Percentiles rank a stretch among this genome's conserved stretches.
These are phyloP conservation scores for Chaetorhynchus papuensis DNA, from an alignment of 2,113 vertebrate genomes.

Conservation along the genomic window DNA sequence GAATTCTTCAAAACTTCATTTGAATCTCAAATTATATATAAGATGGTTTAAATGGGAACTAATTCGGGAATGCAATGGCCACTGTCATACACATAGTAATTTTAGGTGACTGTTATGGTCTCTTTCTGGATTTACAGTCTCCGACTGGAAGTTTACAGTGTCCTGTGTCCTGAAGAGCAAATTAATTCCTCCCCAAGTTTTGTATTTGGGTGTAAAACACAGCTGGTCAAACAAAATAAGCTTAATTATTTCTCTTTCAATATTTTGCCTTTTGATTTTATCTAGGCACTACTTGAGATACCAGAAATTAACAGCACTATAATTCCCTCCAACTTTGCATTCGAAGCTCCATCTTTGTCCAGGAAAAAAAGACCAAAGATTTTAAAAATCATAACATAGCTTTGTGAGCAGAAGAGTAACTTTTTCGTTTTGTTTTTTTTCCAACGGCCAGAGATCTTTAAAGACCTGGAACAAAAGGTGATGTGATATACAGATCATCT, in stretches of 20 bases:
- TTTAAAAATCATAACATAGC: neutral
- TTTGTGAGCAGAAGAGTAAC: neutral
- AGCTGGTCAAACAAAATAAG: neutral
- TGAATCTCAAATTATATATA: neutral
- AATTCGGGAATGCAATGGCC: neutral
- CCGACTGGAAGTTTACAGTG: neutral
- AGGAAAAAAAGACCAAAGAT: neutral
- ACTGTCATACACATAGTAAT: fast-evolving
- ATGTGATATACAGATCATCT: neutral
- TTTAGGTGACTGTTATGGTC: neutral
- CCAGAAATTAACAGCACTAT: neutral
- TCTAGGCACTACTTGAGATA: neutral
- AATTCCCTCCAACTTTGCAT: neutral
- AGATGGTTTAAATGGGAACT: neutral
- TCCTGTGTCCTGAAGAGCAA: neutral
- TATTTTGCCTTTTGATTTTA: neutral
- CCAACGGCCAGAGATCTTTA: neutral
- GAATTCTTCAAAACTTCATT: neutral
- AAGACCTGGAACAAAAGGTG: neutral
- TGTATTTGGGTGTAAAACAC: neutral
- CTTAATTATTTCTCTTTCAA: neutral
- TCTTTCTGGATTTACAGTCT: neutral
- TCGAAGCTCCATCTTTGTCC: neutral
- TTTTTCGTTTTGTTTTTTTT: fast-evolving
- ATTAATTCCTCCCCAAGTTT: neutral